Evolutionary conservation across 1,140 invertebrate species (phyloP).

Genomic region (Ectropis grisescens): DNA sequence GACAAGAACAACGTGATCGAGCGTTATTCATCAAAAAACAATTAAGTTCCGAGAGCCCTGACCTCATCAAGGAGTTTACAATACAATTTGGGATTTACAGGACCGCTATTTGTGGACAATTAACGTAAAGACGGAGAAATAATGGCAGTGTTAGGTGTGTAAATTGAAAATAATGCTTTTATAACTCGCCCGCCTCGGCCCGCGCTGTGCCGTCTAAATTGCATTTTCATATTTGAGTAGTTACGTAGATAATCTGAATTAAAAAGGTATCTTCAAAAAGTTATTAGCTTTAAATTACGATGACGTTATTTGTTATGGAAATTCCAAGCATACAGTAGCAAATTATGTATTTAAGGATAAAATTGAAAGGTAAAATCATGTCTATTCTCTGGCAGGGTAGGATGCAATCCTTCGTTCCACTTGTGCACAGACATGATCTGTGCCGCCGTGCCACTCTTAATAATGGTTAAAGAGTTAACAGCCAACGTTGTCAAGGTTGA

Average conservation of each 20-base stretch:
- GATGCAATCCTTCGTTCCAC: too few species aligned
- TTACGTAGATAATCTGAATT: conserved; percentile 1
- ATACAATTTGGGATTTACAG: conserved; percentile 24
- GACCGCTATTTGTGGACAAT: conserved; percentile 7
- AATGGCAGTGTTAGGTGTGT: conserved; percentile 4
- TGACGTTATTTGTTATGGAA: too few species aligned
- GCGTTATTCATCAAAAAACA: conserved; percentile 44
- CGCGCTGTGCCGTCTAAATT: conserved; percentile 5
- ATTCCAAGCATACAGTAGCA: too few species aligned
- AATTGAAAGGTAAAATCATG: too few species aligned
- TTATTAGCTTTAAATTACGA: too few species aligned
- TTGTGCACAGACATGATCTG: too few species aligned
- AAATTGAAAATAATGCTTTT: conserved; percentile 11
- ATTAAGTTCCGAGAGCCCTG: conserved; percentile 32
- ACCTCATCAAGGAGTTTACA: conserved; percentile 13
- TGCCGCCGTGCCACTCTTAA: too few species aligned
- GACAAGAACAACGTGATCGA: conserved; percentile 40
- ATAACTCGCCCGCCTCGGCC: conserved; percentile 4
- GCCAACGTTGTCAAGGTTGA: too few species aligned
- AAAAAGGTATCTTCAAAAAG: conserved; percentile 4
- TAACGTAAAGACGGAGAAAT: conserved; percentile 4
- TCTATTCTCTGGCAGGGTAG: too few species aligned
- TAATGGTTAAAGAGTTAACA: too few species aligned
- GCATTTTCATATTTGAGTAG: conserved; percentile 8
- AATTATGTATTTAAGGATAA: too few species aligned